phyloP scores from a whole-genome alignment of 2,797 vertebrate species.

The Crocodylus rhombifer region DNA sequence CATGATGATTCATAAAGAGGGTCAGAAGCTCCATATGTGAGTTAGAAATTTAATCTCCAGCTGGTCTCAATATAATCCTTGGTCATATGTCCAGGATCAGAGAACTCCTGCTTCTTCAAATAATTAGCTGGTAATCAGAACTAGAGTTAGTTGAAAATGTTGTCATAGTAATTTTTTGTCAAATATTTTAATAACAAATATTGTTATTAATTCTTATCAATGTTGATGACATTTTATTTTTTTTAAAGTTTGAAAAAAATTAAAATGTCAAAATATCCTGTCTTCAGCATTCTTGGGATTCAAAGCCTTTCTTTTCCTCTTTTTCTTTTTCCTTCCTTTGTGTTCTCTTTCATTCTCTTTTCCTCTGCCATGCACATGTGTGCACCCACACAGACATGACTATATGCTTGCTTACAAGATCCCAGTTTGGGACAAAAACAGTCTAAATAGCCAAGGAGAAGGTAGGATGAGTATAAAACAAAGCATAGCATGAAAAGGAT shows the following conservation, averaged over 20 bases:
- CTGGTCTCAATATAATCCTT: slow-evolving; percentile 70
- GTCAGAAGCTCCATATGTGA: slow-evolving; percentile 71
- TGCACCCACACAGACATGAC: too few relatives aligned
- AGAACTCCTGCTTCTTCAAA: slow-evolving; percentile 50
- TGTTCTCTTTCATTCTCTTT: too few relatives aligned
- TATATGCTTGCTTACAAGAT: too few relatives aligned
- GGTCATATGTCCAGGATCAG: slow-evolving; percentile 58
- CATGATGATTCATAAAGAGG: slow-evolving; percentile 72
- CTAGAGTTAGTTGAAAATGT: background rate
- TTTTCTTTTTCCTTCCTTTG: background rate
- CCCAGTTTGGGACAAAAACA: too few relatives aligned
- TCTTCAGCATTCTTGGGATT: slow-evolving; percentile 22
- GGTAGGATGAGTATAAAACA: too few relatives aligned
- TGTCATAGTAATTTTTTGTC: slow-evolving; percentile 44
- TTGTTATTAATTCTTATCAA: slow-evolving; percentile 45
- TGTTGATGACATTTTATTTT: slow-evolving; percentile 47
- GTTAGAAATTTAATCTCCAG: slow-evolving; percentile 71
- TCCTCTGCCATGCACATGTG: too few relatives aligned
- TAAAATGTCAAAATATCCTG: slow-evolving; percentile 36
- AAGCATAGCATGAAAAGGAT: too few relatives aligned
- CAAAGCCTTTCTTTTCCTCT: background rate
- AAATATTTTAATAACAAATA: slow-evolving; percentile 54
- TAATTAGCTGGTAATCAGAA: slow-evolving; percentile 71
- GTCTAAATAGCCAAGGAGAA: too few relatives aligned
- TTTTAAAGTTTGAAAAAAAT: slow-evolving; percentile 23